These are phyloP conservation scores for Melikaiella ostensackeni DNA, from an alignment of 2,888 invertebrate species.

Conservation along the genomic window DNA sequence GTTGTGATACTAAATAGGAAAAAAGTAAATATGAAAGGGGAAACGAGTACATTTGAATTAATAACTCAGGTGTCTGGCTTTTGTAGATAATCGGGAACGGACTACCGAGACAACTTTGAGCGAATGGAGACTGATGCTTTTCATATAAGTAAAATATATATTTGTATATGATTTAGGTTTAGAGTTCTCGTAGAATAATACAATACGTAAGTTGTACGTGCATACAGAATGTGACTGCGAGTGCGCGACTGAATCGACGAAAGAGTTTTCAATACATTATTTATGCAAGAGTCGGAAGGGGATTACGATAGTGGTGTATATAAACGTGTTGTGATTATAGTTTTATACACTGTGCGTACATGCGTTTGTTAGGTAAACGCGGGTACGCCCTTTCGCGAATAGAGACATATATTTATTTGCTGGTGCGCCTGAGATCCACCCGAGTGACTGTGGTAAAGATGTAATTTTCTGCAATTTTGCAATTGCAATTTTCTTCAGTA, in stretches of 20 bases:
- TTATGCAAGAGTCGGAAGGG: constrained; percentile 16
- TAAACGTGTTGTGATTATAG: constrained; percentile 60
- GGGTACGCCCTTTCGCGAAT: constrained; percentile 40
- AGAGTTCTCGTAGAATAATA: constrained; percentile 66
- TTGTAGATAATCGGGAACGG: constrained; percentile 48
- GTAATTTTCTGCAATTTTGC: constrained; percentile 22
- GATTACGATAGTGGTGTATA: constrained; percentile 58
- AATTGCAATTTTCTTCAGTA: neutral
- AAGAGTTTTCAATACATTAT: constrained; percentile 40
- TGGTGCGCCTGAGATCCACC: constrained; percentile 57
- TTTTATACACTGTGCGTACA: constrained; percentile 47
- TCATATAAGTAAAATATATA: constrained; percentile 77
- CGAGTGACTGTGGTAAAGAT: constrained; percentile 30
- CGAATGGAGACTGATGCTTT: constrained; percentile 76
- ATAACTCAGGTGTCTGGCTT: constrained; percentile 3
- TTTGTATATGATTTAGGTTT: constrained; percentile 73
- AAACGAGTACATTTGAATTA: neutral
- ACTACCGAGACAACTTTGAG: constrained; percentile 63
- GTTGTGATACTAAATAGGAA: constrained; percentile 15
- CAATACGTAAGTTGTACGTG: constrained; percentile 67
- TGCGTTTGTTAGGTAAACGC: constrained; percentile 15
- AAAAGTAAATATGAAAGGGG: neutral
- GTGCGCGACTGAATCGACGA: constrained; percentile 37
- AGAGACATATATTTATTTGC: constrained; percentile 69
- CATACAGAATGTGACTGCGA: constrained; percentile 43